phyloP scores from a whole-genome alignment of 2,797 vertebrate species.

The Myotis vivesi region DNA sequence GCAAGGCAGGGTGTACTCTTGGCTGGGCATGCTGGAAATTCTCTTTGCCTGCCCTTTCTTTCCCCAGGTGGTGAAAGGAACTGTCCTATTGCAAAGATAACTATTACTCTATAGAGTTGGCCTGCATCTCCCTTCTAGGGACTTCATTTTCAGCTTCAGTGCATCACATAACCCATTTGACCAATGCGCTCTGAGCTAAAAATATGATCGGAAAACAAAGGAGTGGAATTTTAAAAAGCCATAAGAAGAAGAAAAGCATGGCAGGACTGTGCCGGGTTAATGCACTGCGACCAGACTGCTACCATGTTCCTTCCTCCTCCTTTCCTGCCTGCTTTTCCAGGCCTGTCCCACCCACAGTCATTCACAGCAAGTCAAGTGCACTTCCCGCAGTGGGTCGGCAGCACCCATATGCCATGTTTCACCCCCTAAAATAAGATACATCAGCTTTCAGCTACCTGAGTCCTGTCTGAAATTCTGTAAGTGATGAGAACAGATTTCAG shows the following conservation, averaged over 20 bases:
- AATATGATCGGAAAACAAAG: slow-evolving; percentile 30
- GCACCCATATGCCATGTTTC: not conserved
- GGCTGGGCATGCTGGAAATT: accelerated
- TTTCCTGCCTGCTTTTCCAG: not conserved
- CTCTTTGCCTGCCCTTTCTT: not conserved
- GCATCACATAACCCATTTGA: not conserved
- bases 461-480: not conserved
- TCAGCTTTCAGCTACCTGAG: not conserved
- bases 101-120: not conserved
- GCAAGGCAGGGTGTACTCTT: accelerated
- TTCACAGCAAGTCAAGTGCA: not conserved
- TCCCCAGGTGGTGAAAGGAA: not conserved
- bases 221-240: not conserved
- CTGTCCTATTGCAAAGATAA: not conserved
- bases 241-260: not conserved
- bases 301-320: not conserved
- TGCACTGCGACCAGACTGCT: accelerated
- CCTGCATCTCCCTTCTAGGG: not conserved
- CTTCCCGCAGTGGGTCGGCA: not conserved
- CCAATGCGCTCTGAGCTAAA: slow-evolving; percentile 13
- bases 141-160: not conserved
- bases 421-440: not conserved
- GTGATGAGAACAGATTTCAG: not conserved
- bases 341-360: not conserved
- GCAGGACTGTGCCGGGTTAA: not conserved